Percentiles rank a stretch among this genome's conserved stretches.
Conservation (phyloP, 1,140 invertebrate species). For the Oryctes rhinoceros region DNA sequence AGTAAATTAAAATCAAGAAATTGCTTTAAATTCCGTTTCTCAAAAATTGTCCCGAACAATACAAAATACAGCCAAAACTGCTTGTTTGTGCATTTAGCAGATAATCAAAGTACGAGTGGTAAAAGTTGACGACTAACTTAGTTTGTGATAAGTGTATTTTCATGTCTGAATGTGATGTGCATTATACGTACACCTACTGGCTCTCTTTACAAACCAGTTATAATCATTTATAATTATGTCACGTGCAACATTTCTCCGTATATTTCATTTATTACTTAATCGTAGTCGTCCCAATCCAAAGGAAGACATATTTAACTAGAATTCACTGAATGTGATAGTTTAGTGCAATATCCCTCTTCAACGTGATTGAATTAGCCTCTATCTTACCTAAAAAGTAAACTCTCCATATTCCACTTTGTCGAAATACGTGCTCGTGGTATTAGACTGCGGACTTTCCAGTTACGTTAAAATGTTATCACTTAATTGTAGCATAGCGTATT, state of each 20-base stretch:
- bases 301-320: neutral
- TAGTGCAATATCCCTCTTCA: neutral
- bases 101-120: too few species aligned
- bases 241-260: neutral
- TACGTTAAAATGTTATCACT: slow-evolving; percentile 10
- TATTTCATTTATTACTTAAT: neutral
- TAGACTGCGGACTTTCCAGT: neutral
- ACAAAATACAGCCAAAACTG: too few species aligned
- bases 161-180: too few species aligned
- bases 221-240: neutral
- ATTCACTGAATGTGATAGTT: neutral
- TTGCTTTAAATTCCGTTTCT: too few species aligned
- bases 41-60: too few species aligned
- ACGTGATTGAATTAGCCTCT: neutral
- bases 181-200: too few species aligned
- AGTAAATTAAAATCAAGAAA: too few species aligned
- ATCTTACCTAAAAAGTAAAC: neutral
- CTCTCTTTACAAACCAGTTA: neutral
- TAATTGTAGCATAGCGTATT: slow-evolving; percentile 1
- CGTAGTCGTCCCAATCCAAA: neutral
- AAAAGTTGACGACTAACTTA: too few species aligned
- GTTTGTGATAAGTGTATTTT: too few species aligned
- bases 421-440: neutral
- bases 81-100: too few species aligned
- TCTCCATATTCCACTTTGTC: neutral